Percentiles rank a stretch among this genome's conserved stretches.
Conservation (phyloP, 2,113 vertebrate genomes). For the Nyctibius bracteatus region DNA sequence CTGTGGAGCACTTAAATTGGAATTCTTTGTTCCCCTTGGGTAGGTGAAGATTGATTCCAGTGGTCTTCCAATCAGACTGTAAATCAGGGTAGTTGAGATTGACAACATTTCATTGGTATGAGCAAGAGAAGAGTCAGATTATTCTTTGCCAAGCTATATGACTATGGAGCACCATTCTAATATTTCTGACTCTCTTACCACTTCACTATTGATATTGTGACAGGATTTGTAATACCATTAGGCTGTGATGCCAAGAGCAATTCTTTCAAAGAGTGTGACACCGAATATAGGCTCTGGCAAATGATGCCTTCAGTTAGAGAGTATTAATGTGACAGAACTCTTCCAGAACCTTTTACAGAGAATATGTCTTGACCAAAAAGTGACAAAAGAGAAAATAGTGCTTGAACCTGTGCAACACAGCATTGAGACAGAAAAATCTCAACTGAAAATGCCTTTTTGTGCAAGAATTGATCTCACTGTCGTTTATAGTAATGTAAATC, state of each 20-base stretch:
- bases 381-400: slow-evolving; percentile 22
- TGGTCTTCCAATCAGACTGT: neutral
- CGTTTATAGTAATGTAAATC: neutral
- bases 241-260: slow-evolving; percentile 22
- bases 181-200: slow-evolving; percentile 25
- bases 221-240: slow-evolving; percentile 46
- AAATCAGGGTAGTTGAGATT: neutral
- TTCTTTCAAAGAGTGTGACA: slow-evolving; percentile 43
- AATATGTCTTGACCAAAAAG: slow-evolving; percentile 19
- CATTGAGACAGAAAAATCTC: neutral
- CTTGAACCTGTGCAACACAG: neutral
- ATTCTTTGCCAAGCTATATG: neutral
- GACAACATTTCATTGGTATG: slow-evolving; percentile 5
- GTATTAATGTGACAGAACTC: slow-evolving; percentile 36
- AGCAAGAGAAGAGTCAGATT: neutral
- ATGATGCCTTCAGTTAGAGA: slow-evolving; percentile 36
- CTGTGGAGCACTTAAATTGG: neutral
- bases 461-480: neutral
- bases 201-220: slow-evolving; percentile 29
- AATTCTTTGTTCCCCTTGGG: slow-evolving; percentile 6
- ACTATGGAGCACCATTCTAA: neutral
- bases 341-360: slow-evolving; percentile 29
- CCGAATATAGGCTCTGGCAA: slow-evolving; percentile 42
- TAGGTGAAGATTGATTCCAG: slow-evolving; percentile 12
- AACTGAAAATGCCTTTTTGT: neutral